Percentiles rank a stretch among this genome's conserved stretches.
Conservation (phyloP, 2,113 vertebrate genomes). For the Rhombomys opimus region DNA sequence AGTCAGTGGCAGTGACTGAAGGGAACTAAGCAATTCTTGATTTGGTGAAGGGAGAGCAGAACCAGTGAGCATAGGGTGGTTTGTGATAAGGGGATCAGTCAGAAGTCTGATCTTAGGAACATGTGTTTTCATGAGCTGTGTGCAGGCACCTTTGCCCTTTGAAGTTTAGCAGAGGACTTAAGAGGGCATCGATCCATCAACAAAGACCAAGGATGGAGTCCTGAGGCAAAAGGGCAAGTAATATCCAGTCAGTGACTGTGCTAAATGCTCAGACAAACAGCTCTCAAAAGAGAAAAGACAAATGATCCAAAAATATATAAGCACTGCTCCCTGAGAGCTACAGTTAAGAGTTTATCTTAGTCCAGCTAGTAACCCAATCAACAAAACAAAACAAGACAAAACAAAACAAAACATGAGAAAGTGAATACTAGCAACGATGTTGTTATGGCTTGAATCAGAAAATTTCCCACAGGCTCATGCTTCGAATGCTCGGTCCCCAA, state of each 20-base stretch:
- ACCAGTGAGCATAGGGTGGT: background rate
- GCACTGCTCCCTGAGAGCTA: background rate
- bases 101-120: background rate
- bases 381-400: background rate
- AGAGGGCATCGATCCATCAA: background rate
- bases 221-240: background rate
- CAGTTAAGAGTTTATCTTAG: background rate
- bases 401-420: background rate
- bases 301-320: background rate
- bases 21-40: background rate
- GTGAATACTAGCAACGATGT: background rate
- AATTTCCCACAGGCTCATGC: background rate
- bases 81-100: background rate
- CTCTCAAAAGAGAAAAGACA: background rate
- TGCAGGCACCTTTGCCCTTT: background rate
- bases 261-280: background rate
- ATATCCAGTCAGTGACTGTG: background rate
- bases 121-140: background rate
- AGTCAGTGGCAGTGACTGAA: background rate
- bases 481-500: background rate
- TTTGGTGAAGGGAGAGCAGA: background rate
- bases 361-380: background rate
- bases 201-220: background rate
- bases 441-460: background rate
- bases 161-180: conserved; percentile 3